These are phyloP conservation scores for Neelides sp. DNA, from an alignment of 1,140 invertebrate species.

Conservation along the genomic window DNA sequence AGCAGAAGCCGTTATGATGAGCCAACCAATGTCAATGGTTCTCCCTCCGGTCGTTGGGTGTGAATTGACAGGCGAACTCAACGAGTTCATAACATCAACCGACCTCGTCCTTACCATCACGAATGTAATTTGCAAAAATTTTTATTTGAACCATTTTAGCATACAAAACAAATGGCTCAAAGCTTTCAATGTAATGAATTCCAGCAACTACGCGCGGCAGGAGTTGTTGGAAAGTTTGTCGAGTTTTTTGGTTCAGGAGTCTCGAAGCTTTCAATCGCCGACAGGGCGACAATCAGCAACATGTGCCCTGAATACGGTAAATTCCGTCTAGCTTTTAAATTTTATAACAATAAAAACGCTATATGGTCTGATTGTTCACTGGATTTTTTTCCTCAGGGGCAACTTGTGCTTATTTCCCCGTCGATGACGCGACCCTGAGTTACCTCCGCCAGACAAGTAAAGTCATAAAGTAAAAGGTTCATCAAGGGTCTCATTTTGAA, in stretches of 20 bases:
- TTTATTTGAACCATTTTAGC: no score
- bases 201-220: slow-evolving; percentile 77
- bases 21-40: slow-evolving; percentile 92
- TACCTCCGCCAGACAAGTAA: slow-evolving; percentile 84
- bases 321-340: no score
- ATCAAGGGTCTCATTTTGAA: slow-evolving; percentile 1
- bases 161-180: no score
- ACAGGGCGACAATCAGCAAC: slow-evolving; percentile 85
- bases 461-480: slow-evolving; percentile 28
- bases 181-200: slow-evolving; percentile 27
- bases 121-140: no score
- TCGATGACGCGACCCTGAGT: slow-evolving; percentile 69
- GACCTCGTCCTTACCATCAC: slow-evolving; percentile 96
- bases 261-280: slow-evolving; percentile 76
- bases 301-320: slow-evolving; percentile 99
- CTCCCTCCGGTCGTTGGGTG: slow-evolving; percentile 93
- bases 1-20: slow-evolving; percentile 82
- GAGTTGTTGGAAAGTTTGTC: slow-evolving; percentile 96
- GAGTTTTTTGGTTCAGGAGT: slow-evolving; percentile 96
- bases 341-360: no score
- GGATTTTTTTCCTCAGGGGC: no score
- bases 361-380: no score
- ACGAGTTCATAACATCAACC: slow-evolving; percentile 81
- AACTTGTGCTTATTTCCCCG: slow-evolving; percentile 89
- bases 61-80: slow-evolving; percentile 66